Base-by-base conservation (phyloP, 1,140 invertebrate species). In the Camponotus vicinus region DNA sequence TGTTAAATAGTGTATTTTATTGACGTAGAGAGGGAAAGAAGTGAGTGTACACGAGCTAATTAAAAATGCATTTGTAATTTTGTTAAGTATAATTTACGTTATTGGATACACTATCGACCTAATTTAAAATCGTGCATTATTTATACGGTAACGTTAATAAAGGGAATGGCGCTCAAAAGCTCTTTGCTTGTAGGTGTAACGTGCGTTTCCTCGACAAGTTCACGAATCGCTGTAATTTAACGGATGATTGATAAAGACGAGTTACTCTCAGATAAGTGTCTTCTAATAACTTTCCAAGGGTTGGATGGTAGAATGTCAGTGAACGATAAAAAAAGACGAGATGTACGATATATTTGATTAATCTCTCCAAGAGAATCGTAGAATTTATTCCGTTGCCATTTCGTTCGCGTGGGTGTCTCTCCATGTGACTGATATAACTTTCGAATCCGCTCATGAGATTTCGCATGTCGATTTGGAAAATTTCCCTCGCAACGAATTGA, bases 211-310 rank as follows among this genome's bases (percentile, higher is more conserved):
- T 73, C 55, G 79, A 83, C 79, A 73, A 61, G 79, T 61, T 83
- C 49, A 73, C 59, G 55, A 73, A 73, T 83, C 55, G 79, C 18
- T 59, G 69, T 70, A 83, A 73, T 83, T 83, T 83, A 45, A 55
- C 40, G 34, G 69, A 83, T 83, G 79, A 83, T 83, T 73, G 69
- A 83, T 83, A 83, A 70, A 83, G 79, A 83, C 40, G 69, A 59
- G 69, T 45, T 45, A 49, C n/a, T 61, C 32, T 66, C 37, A 13
- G 40, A 55, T 49, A 69, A n/a, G 21, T n/a, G 37, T 37, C 49
- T 63, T 67, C 18, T 32, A 78, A 61, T n/a, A 79, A 67, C 37
- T 61, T 21, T 27, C 3, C 42, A 79, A 27, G 42, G 49, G 13
- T 9, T 4, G 40, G 57, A 61, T 34, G 70, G 21, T 37, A 0